Percentiles rank a stretch among this genome's conserved stretches.
phyloP scores from a whole-genome alignment of 64 coral and sea anemone species.

The Acropora tenuis region DNA sequence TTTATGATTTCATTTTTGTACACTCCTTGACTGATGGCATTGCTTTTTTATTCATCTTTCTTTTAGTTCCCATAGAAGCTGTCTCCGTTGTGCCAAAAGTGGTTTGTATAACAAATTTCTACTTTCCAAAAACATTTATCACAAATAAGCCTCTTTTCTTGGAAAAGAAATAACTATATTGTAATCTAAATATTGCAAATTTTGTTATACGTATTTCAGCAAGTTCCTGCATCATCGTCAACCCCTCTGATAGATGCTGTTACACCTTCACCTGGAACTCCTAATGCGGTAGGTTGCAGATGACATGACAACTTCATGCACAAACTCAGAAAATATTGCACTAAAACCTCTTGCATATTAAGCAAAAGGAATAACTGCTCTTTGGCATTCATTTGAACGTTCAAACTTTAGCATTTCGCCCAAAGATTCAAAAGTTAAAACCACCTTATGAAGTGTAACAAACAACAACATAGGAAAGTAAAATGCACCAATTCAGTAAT shows the following conservation, averaged over 20 bases:
- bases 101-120: background rate
- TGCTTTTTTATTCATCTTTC: background rate
- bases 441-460: too few species aligned
- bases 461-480: too few species aligned
- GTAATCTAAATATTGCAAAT: background rate
- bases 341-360: too few species aligned
- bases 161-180: background rate
- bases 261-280: slow-evolving; percentile 85
- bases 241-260: slow-evolving; percentile 96
- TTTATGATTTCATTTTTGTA: too few species aligned
- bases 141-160: background rate
- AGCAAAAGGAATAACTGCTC: too few species aligned
- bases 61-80: slow-evolving; percentile 60
- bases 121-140: background rate
- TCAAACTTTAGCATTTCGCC: too few species aligned
- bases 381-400: too few species aligned
- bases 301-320: too few species aligned
- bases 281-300: slow-evolving; percentile 80
- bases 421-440: too few species aligned
- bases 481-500: too few species aligned
- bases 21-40: too few species aligned
- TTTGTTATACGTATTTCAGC: background rate
- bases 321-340: too few species aligned
- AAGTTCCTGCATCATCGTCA: slow-evolving; percentile 69
- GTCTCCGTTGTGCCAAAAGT: slow-evolving; percentile 57